phyloP scores from a whole-genome alignment of 2,113 vertebrate species.

The Mustelus asterias region DNA sequence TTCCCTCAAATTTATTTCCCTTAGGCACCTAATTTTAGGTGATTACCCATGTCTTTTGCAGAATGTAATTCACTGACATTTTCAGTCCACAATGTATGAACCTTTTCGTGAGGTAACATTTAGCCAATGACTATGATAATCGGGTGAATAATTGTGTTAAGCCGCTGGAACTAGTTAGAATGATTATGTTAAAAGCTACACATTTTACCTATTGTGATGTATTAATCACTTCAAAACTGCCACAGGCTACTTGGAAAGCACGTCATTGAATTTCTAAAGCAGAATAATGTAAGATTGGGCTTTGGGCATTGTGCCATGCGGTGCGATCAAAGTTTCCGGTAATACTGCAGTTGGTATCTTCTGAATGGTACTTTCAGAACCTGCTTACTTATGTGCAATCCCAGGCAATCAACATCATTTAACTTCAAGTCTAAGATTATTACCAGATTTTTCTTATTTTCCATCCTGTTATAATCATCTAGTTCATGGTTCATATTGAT shows the following conservation, averaged over 20 bases:
- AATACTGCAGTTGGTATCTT: not conserved
- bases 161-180: not conserved
- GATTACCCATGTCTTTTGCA: constrained; percentile 5
- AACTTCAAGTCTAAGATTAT: not conserved
- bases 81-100: not conserved
- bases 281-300: not conserved
- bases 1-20: not conserved
- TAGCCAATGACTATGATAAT: not conserved
- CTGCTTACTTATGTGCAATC: not conserved
- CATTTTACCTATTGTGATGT: not conserved
- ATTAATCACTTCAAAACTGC: not conserved
- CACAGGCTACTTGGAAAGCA: not conserved
- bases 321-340: not conserved
- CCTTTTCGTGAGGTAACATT: not conserved
- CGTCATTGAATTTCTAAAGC: not conserved
- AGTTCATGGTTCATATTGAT: not conserved
- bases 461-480: not conserved
- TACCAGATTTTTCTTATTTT: not conserved
- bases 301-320: not conserved
- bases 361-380: not conserved
- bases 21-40: not conserved
- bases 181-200: not conserved
- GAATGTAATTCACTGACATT: not conserved
- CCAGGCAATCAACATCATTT: not conserved
- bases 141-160: not conserved